Percentiles rank a stretch among this genome's conserved stretches.
Conservation (phyloP, 2,113 vertebrate species). For the Rhineura floridana region DNA sequence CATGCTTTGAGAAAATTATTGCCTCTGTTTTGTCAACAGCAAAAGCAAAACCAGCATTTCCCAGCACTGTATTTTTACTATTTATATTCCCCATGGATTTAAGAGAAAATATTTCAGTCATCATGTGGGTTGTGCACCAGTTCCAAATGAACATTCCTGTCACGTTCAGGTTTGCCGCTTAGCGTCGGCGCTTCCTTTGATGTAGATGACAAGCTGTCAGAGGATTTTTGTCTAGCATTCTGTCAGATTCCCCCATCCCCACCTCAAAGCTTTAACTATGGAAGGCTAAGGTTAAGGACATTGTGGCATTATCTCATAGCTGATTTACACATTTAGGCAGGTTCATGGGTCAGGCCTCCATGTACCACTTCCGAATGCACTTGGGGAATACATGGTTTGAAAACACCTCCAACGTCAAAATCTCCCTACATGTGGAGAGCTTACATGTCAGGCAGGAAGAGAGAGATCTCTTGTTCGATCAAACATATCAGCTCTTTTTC, state of each 20-base stretch:
- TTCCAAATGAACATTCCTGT: conserved; percentile 20
- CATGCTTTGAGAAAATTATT: neutral
- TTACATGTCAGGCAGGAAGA: neutral
- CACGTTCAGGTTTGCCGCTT: conserved; percentile 22
- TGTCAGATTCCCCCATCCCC: neutral
- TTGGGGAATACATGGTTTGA: neutral
- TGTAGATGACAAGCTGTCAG: conserved; percentile 32
- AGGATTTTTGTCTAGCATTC: conserved; percentile 16
- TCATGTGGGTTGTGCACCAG: neutral
- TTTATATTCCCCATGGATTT: conserved; percentile 21
- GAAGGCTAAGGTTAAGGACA: neutral
- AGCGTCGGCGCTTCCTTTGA: conserved; percentile 19
- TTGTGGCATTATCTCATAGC: neutral
- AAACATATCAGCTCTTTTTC: neutral
- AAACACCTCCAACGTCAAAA: neutral
- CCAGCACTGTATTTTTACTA: conserved; percentile 8
- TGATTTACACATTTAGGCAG: neutral
- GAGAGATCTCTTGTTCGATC: neutral
- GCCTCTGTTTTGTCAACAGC: conserved; percentile 14
- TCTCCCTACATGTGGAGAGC: neutral
- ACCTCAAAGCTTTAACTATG: conserved; percentile 1
- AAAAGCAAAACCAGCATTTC: neutral
- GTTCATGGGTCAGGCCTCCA: neutral
- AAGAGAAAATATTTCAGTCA: conserved; percentile 15
- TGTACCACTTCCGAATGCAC: neutral